Base-by-base conservation (phyloP, 2,797 vertebrate genomes). In the Gambusia yucatana region DNA sequence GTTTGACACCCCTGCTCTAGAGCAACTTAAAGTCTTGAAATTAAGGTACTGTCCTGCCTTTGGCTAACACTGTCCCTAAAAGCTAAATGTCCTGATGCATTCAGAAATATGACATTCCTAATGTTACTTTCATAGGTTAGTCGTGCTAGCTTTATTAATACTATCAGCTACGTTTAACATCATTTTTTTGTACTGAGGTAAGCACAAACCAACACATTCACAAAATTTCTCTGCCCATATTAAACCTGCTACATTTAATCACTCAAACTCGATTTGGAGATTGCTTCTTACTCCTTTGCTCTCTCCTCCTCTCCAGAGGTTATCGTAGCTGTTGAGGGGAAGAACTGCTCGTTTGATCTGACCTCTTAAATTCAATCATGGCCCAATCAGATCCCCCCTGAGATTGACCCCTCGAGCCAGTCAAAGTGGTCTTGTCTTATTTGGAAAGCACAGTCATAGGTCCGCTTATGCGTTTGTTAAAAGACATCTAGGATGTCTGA, bases 351-450 rank as follows among this genome's bases (percentile, higher is more conserved):
- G 41, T 91, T 93, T 93, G 88, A 93, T 93, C 84, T 87, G 83
- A 94, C 88, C 87, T 86, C 79, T 89, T 87, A 83, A 92, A 95
- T 94, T 92, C 88, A 95, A 94, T 94, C 91, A 93, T 69, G 43
- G 77, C 52, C 82, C 77, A 78, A 93, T 93, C 91, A 88, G 85
- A 94, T 86, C 81, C 41, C 84, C 84, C 83, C 47, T 22, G 80
- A 88, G 89, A 92, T 71, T 86, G 87, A 89, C 87, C 86, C 77
- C 74, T 67, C 17, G 4, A 82, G 86, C 82, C 77, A 80, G 78
- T 59, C 30, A 8, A 81, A 90, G 82, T 84, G 83, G 85, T 87
- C 87, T 80, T 75, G 87, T 87, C 83, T 92, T 81, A 88, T 93
- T 88, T 91, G 85, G 84, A 89, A 92, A 92, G 91, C 72, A 88